Base-by-base conservation (phyloP, 1,140 invertebrate species). In the Drosophila pallidifrons region DNA sequence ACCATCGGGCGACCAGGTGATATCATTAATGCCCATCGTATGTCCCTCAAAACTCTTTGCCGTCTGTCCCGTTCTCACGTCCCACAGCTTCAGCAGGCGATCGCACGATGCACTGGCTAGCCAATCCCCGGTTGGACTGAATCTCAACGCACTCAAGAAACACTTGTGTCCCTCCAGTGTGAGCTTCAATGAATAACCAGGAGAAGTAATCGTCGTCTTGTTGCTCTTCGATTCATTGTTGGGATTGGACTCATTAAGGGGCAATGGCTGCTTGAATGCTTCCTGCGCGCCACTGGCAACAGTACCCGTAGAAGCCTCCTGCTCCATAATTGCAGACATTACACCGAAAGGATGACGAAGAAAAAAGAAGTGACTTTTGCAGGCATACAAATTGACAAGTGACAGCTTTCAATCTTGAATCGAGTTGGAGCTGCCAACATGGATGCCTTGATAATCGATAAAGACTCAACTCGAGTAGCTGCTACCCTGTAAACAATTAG, bases 71-170 rank as follows among this genome's bases (percentile, higher is more conserved):
- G 85, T 51, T 0, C 3, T 11, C 8, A 75, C 30, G 20, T 89
- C 68, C 83, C 83, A 88, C 7, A 81, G 5, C 28, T 78, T 89
- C 1, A 89, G 5, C 7, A 16, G n/a, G 0, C 7, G n/a, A 58
- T 89, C 77, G 1, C 52, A 51, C 16, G 83, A 89, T 38, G 63
- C 38, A 16, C 77, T 89, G n/a, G n/a, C 55, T 52, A 88, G 15
- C 3, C 43, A 52, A 7, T 64, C 46, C 5, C 83, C 83, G 6
- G 51, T 16, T 4, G 63, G 51, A 43, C 54, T 54, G 16, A 89
- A 88, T 13, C 74, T 82, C 1, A 88, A 28, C 0, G 59, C 41
- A 1, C 80, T 70, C 2, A 83, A n/a, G 28, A 15, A 11, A 0
- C 10, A 13, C 4, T 3, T 5, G 28, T 88, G 83, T 0, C 85